Percentiles rank a stretch among this genome's conserved stretches.
Conservation (phyloP, 1,140 invertebrate species). For the Hyles vespertilio region DNA sequence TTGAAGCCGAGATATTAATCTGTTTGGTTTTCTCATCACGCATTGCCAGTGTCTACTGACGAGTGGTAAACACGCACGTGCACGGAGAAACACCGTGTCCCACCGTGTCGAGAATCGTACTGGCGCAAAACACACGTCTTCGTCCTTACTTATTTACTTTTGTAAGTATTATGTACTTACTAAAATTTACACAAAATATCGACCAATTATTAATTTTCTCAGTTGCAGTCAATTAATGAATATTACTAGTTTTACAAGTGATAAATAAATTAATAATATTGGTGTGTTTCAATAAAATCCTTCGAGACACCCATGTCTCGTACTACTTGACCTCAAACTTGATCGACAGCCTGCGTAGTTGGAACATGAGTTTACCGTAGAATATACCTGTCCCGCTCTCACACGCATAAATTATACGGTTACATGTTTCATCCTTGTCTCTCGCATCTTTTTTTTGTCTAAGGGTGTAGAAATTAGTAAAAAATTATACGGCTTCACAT, state of each 20-base stretch:
- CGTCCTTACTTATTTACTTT: too few species aligned
- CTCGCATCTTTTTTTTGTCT: slow-evolving; percentile 16
- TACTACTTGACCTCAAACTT: too few species aligned
- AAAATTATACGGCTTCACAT: slow-evolving; percentile 14
- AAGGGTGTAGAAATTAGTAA: slow-evolving; percentile 19
- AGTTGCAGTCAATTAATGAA: too few species aligned
- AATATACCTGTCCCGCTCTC: slow-evolving; percentile 14
- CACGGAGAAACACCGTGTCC: slow-evolving; percentile 19
- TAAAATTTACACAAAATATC: too few species aligned
- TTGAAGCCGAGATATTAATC: slow-evolving; percentile 42
- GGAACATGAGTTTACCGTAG: slow-evolving; percentile 11
- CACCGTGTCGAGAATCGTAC: slow-evolving; percentile 16
- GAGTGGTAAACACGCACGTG: slow-evolving; percentile 2
- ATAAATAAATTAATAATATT: too few species aligned
- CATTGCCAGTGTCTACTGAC: slow-evolving; percentile 29
- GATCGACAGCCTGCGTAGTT: slow-evolving; percentile 2
- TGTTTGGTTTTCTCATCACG: slow-evolving; percentile 47
- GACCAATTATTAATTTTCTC: too few species aligned
- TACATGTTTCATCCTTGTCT: slow-evolving; percentile 15
- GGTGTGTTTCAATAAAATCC: too few species aligned
- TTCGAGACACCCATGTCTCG: too few species aligned
- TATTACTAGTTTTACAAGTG: too few species aligned
- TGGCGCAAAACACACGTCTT: neutral
- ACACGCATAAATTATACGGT: slow-evolving; percentile 15
- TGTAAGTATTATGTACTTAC: too few species aligned